Evolutionary conservation across 1,140 invertebrate genomes (phyloP).

Genomic region (Trichomalopsis sarcophagae): DNA sequence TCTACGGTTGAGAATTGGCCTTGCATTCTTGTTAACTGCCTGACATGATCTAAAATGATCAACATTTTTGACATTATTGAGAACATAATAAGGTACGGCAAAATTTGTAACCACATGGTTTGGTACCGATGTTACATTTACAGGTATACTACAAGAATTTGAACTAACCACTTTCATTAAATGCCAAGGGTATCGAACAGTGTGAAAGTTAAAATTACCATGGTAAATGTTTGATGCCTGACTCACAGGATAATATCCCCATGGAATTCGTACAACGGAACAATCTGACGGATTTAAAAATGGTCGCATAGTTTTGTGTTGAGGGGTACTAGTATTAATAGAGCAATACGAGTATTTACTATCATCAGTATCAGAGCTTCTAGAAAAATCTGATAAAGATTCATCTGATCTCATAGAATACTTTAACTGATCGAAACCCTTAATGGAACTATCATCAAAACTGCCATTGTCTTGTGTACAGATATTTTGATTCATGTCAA

Average conservation of each 20-base stretch:
- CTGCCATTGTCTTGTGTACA: background rate
- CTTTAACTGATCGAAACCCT: slow-evolving; percentile 35
- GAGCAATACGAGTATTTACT: background rate
- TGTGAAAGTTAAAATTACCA: background rate
- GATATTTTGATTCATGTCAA: background rate
- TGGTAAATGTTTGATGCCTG: background rate
- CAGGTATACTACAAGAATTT: background rate
- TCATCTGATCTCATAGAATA: slow-evolving; percentile 34
- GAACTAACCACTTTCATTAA: background rate
- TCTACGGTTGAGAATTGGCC: slow-evolving; percentile 37
- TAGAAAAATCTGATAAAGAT: slow-evolving; percentile 38
- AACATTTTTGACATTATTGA: slow-evolving; percentile 15
- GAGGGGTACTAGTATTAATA: background rate
- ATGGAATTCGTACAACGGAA: slow-evolving; percentile 35
- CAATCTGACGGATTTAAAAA: slow-evolving; percentile 24
- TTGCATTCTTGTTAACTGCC: background rate
- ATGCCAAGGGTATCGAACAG: slow-evolving; percentile 22
- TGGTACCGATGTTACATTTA: background rate
- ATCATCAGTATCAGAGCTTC: slow-evolving; percentile 27
- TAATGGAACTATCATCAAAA: background rate
- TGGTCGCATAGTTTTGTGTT: background rate
- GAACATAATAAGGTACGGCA: background rate
- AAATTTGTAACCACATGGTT: background rate
- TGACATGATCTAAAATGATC: slow-evolving; percentile 9
- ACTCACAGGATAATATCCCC: background rate